Percentiles rank a stretch among this genome's conserved stretches.
phyloP scores from a whole-genome alignment of 1,140 invertebrate species.

The Drosophila biarmipes region DNA sequence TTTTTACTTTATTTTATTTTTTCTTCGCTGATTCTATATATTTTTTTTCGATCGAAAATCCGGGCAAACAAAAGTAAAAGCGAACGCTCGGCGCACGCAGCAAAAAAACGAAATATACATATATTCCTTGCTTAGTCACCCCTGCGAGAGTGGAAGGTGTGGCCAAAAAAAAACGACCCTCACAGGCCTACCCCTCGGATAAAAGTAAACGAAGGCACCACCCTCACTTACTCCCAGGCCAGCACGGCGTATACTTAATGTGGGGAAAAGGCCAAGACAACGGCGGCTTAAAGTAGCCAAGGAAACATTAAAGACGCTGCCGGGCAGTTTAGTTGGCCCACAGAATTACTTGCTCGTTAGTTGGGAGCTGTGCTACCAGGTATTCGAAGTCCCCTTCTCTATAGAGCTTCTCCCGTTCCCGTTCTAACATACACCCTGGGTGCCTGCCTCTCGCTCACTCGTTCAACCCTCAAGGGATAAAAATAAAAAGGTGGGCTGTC shows the following conservation, averaged over 20 bases:
- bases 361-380: slow-evolving; percentile 37
- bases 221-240: neutral
- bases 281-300: slow-evolving; percentile 73
- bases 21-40: slow-evolving; percentile 7
- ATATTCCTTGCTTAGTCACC: slow-evolving; percentile 74
- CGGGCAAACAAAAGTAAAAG: slow-evolving; percentile 83
- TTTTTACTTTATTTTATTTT: slow-evolving; percentile 48
- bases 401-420: slow-evolving; percentile 2
- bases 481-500: slow-evolving; percentile 33
- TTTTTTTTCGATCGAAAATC: slow-evolving; percentile 75
- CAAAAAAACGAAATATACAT: slow-evolving; percentile 27
- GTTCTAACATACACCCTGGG: neutral
- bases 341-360: slow-evolving; percentile 81
- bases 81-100: slow-evolving; percentile 51
- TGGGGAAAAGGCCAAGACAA: slow-evolving; percentile 50
- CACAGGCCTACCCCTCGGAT: slow-evolving; percentile 38
- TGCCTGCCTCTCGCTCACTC: slow-evolving; percentile 8
- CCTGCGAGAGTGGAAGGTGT: slow-evolving; percentile 78
- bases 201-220: slow-evolving; percentile 4
- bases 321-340: slow-evolving; percentile 63
- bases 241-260: slow-evolving; percentile 70
- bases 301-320: slow-evolving; percentile 57
- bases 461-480: slow-evolving; percentile 13
- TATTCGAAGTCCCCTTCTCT: slow-evolving; percentile 23
- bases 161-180: slow-evolving; percentile 73